These are phyloP conservation scores for Macaria notata DNA, from an alignment of 2,888 invertebrate genomes.

Conservation along the genomic window DNA sequence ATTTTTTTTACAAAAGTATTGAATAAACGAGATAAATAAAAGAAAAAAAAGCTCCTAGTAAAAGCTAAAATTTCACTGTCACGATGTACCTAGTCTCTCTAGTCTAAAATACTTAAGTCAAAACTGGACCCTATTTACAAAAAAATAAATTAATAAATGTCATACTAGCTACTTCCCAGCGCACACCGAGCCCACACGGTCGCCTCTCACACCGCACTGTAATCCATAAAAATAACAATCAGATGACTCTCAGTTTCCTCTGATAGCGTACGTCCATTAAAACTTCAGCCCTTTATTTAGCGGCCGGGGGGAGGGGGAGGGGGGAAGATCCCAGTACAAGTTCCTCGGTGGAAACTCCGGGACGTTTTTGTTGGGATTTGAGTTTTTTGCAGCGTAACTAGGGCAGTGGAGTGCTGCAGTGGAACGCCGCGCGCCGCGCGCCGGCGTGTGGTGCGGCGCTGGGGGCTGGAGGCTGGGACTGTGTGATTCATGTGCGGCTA, in stretches of 20 bases:
- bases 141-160: conserved; percentile 14
- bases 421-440: too few relatives aligned
- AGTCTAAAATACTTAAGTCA: too few relatives aligned
- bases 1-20: too few relatives aligned
- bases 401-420: conserved; percentile 26
- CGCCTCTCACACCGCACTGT: conserved; percentile 23
- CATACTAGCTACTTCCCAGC: conserved; percentile 3
- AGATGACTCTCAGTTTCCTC: conserved; percentile 42
- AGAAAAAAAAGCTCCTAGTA: too few relatives aligned
- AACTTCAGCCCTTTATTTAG: conserved; percentile 50
- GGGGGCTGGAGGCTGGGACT: too few relatives aligned
- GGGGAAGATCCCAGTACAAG: conserved; percentile 43
- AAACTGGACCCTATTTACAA: neutral
- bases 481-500: too few relatives aligned
- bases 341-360: conserved; percentile 45
- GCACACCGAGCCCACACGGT: conserved; percentile 7
- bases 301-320: conserved; percentile 31
- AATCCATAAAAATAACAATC: conserved; percentile 32
- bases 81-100: too few relatives aligned
- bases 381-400: conserved; percentile 41
- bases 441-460: too few relatives aligned
- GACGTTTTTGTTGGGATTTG: conserved; percentile 44
- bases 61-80: too few relatives aligned
- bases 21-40: too few relatives aligned
- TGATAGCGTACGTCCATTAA: conserved; percentile 46